A percentile compares a stretch with the other conserved stretches of the same genome.
Evolutionary conservation across 2,113 vertebrate species (phyloP).

Genomic region (Pluvianellus socialis): DNA sequence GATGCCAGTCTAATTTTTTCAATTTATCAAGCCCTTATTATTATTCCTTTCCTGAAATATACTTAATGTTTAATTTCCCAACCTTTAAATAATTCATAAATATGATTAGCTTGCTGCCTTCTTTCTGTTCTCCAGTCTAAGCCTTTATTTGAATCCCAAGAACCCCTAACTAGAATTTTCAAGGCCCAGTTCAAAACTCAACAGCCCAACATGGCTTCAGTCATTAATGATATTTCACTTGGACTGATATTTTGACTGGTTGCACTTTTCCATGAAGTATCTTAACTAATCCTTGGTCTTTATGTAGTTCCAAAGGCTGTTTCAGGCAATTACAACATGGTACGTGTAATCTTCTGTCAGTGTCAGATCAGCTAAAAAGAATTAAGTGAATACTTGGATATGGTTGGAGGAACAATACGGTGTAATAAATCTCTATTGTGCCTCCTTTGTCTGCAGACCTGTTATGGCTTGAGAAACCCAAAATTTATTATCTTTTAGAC

Average conservation of each 20-base stretch:
- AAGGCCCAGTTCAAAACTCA: neutral
- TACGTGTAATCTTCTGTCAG: neutral
- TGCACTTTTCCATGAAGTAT: neutral
- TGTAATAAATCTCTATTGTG: neutral
- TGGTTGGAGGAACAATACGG: neutral
- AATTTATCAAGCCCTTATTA: neutral
- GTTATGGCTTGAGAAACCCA: no score
- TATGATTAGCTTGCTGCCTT: neutral
- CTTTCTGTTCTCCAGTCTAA: neutral
- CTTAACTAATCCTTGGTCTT: neutral
- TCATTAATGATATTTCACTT: neutral
- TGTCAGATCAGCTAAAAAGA: neutral
- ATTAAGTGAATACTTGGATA: neutral
- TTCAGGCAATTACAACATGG: neutral
- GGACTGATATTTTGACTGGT: neutral
- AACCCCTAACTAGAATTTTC: neutral
- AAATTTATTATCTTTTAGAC: no score
- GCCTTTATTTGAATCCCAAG: neutral
- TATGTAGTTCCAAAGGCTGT: neutral
- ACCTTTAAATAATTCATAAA: constrained; percentile 27
- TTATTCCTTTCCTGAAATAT: constrained; percentile 30
- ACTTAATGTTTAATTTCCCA: constrained; percentile 40
- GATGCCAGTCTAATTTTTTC: neutral
- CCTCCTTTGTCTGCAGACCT: neutral
- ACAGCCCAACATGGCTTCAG: neutral